These are phyloP conservation scores for Cepaea hortensis DNA, from an alignment of 2,888 invertebrate species.

Conservation along the genomic window DNA sequence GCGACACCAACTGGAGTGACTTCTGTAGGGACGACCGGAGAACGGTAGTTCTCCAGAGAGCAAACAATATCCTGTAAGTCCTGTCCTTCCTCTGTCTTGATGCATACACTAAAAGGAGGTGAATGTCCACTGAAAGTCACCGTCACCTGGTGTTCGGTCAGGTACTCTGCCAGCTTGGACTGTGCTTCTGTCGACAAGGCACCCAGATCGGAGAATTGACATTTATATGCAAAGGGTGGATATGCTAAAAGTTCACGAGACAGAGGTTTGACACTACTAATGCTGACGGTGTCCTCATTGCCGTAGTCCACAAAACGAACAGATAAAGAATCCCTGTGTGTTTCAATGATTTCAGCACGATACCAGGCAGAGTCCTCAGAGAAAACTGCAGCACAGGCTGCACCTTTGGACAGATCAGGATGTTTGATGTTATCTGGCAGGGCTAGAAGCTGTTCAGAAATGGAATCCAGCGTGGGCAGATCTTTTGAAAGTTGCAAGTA, in stretches of 20 bases:
- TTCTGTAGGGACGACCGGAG: constrained; percentile 38
- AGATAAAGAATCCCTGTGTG: constrained; percentile 53
- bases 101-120: constrained; percentile 37
- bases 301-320: constrained; percentile 71
- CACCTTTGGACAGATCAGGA: constrained; percentile 39
- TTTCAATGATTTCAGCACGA: constrained; percentile 58
- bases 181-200: constrained; percentile 47
- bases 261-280: constrained; percentile 58
- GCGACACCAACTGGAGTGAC: constrained; percentile 47
- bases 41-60: constrained; percentile 32
- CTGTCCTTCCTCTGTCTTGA: constrained; percentile 38
- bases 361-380: constrained; percentile 68
- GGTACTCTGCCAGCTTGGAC: constrained; percentile 45
- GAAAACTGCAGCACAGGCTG: constrained; percentile 56
- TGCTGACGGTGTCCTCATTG: constrained; percentile 58
- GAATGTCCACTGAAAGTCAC: constrained; percentile 34
- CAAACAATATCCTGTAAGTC: constrained; percentile 44
- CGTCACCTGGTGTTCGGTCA: constrained; percentile 45
- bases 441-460: constrained; percentile 41
- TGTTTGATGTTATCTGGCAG: constrained; percentile 35
- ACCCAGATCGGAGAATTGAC: constrained; percentile 62
- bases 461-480: constrained; percentile 34
- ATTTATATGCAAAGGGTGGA: constrained; percentile 67
- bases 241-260: constrained; percentile 61
- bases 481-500: constrained; percentile 54